A percentile compares a stretch with the other conserved stretches of the same genome.
These are phyloP conservation scores for Xerus inauris DNA, from an alignment of 2,113 vertebrate genomes.

Conservation along the genomic window DNA sequence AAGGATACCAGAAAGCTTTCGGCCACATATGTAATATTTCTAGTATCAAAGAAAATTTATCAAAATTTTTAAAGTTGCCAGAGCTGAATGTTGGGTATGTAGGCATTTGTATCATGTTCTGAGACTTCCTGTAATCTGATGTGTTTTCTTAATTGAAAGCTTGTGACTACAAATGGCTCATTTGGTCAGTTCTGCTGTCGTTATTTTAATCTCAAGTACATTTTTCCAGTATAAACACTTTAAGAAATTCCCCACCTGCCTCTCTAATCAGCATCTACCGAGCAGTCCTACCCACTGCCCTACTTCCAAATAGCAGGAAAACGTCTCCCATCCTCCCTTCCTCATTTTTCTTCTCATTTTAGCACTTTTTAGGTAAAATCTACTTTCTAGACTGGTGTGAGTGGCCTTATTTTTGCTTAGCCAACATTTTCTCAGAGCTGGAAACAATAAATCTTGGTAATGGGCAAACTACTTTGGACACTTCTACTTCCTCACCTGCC, in stretches of 20 bases:
- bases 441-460: conserved; percentile 84
- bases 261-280: neutral
- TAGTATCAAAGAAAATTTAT: too few species aligned
- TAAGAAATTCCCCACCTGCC: neutral
- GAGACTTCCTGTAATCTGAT: too few species aligned
- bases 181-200: neutral
- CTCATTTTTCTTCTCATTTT: neutral
- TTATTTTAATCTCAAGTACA: neutral
- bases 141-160: neutral
- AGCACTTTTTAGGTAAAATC: conserved; percentile 25
- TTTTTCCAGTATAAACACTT: neutral
- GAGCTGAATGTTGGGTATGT: too few species aligned
- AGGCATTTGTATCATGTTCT: too few species aligned
- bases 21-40: too few species aligned
- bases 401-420: conserved; percentile 78
- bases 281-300: neutral
- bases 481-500: conserved; percentile 72
- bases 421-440: conserved; percentile 69
- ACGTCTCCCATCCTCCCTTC: neutral
- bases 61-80: too few species aligned
- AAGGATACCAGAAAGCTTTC: too few species aligned
- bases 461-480: conserved; percentile 80
- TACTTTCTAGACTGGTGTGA: conserved; percentile 51
- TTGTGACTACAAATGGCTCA: neutral
- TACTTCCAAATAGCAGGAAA: neutral